Base-by-base conservation (phyloP, 2,797 vertebrate species). In the Gila robusta region DNA sequence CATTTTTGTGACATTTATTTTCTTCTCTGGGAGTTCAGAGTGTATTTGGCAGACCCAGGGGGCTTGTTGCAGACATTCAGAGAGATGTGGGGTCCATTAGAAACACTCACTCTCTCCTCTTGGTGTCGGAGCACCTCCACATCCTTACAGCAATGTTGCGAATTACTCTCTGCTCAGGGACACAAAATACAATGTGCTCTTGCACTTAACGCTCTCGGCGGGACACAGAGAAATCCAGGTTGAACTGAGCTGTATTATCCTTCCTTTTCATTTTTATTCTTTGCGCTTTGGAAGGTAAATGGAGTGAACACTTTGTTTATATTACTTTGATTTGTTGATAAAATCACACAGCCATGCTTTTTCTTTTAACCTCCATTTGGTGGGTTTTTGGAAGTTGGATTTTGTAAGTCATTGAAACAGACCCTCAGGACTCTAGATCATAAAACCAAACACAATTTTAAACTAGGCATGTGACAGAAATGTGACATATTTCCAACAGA, bases 1-100 rank as follows among this genome's bases (percentile, higher is more conserved):
- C 89, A 92, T 94, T 93, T 94, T 94, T 92, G 86, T 93, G 92
- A 94, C 94, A 94, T 94, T 95, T 94, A 92, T 94, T 92, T 93
- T 86, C 89, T 89, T 92, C 91, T 89, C 81, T 90, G 91, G 91
- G 88, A 89, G 88, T 88, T 91, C 84, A 84, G 89, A 90, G 84
- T 89, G 91, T 90, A 92, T 95, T 95, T 89, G 88, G 79, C 69
- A 87, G 89, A 87, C 93, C 94, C 91, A 83, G 89, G 92, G 93
- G 94, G 92, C 91, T 92, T 93, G 92, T 93, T 94, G 92, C 89
- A 93, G 92, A 92, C 89, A 87, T 86, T 85, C 6, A 87, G 83
- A 87, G 90, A 89, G 88, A 91, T 89, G 91, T 88, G 88, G 89
- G 88, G 89, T 93, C 93, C 93, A 94, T 95, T 95, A 94, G 90